Evolutionary conservation across 2,113 vertebrate species (phyloP).

Genomic region (Osmerus eperlanus): DNA sequence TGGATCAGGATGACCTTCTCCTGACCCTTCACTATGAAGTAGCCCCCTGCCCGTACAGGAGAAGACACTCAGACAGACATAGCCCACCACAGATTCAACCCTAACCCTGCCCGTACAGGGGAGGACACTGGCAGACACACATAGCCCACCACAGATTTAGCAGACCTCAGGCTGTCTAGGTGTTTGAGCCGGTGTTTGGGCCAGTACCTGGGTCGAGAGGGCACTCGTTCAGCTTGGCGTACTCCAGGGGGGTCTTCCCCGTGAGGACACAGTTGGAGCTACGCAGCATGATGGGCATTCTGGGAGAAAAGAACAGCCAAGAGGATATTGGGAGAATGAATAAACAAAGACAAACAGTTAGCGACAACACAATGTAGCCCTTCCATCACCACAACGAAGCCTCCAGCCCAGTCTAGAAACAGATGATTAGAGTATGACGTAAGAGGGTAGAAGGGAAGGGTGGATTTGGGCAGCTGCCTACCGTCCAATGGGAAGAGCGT

Average conservation of each 20-base stretch:
- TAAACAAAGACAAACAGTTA: not conserved
- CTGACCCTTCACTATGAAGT: conserved; percentile 97
- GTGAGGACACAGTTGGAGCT: conserved; percentile 97
- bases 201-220: conserved; percentile 91
- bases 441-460: not conserved
- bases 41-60: conserved; percentile 76
- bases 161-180: not conserved
- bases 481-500: conserved; percentile 93
- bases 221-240: conserved; percentile 94
- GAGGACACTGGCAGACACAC: too few relatives aligned
- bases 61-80: too few relatives aligned
- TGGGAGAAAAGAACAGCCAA: conserved; percentile 54
- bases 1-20: conserved; percentile 99
- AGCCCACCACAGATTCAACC: too few relatives aligned
- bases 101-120: too few relatives aligned
- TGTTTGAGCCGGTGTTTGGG: not conserved
- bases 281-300: conserved; percentile 98
- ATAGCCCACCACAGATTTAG: too few relatives aligned
- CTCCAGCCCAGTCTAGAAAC: too few relatives aligned
- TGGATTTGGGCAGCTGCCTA: conserved; percentile 39
- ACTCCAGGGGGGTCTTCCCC: conserved; percentile 93
- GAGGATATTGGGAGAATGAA: not conserved
- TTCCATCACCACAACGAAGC: too few relatives aligned
- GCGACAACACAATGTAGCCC: too few relatives aligned
- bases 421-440: not conserved